A percentile compares a stretch with the other conserved stretches of the same genome.
phyloP scores from a whole-genome alignment of 2,113 vertebrate genomes.

The Semnornis frantzii region DNA sequence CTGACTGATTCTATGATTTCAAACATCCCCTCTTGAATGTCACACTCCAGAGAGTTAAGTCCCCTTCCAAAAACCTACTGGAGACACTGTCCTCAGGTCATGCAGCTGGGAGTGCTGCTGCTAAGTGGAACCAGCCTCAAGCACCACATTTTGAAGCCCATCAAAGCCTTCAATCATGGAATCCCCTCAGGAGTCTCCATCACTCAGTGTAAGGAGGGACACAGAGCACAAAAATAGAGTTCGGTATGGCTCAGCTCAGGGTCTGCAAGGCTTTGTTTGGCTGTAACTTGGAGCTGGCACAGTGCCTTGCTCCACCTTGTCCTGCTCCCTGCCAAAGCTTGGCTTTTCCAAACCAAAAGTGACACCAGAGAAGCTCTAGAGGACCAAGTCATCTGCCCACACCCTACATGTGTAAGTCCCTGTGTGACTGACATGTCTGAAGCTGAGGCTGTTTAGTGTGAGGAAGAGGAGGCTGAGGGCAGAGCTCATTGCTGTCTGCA shows the following conservation, averaged over 20 bases:
- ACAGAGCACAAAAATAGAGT: not conserved
- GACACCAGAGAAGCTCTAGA: not conserved
- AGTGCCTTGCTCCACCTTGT: not conserved
- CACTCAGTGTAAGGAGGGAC: not conserved
- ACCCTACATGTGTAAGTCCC: not conserved
- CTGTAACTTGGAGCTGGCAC: not conserved
- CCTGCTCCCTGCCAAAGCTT: not conserved
- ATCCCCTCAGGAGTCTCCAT: not conserved
- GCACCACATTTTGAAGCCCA: not conserved
- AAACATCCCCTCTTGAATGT: not conserved
- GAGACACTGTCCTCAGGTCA: accelerated
- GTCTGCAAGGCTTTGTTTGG: not conserved
- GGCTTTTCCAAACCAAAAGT: not conserved
- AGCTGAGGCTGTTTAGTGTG: not conserved
- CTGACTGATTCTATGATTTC: too few relatives aligned
- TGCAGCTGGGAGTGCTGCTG: not conserved
- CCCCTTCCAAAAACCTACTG: not conserved
- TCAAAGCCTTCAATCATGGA: not conserved
- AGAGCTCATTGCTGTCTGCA: too few relatives aligned
- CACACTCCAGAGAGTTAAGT: not conserved
- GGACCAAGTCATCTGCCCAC: not conserved
- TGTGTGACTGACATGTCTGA: not conserved
- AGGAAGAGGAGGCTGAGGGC: too few relatives aligned
- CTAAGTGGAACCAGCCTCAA: not conserved
- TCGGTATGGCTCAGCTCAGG: not conserved